Percentiles rank a stretch among this genome's conserved stretches.
These are phyloP conservation scores for Druon quercuslanigerum DNA, from an alignment of 1,140 invertebrate genomes.

Conservation along the genomic window DNA sequence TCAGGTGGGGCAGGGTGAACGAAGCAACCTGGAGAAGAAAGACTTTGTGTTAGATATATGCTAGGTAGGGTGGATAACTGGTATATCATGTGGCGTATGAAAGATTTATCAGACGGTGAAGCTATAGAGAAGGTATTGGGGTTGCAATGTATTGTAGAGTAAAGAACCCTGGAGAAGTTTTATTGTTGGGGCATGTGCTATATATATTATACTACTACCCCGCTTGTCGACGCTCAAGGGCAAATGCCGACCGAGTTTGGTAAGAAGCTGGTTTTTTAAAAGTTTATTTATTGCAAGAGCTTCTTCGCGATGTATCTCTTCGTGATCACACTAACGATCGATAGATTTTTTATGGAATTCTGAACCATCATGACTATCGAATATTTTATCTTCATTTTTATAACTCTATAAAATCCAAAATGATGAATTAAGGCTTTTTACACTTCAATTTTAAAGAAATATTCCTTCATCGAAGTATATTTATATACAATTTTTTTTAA, in stretches of 20 bases:
- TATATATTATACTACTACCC: background rate
- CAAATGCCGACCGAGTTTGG: background rate
- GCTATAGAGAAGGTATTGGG: background rate
- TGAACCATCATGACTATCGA: no score
- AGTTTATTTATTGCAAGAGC: no score
- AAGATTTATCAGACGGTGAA: conserved; percentile 22
- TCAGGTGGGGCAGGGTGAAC: background rate
- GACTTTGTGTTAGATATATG: background rate
- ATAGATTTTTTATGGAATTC: no score
- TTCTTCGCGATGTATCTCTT: no score
- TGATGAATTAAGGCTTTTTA: no score
- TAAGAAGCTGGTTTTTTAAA: no score
- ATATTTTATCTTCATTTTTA: no score
- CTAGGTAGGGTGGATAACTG: background rate
- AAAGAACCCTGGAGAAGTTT: conserved; percentile 17
- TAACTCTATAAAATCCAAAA: no score
- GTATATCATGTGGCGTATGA: conserved; percentile 11
- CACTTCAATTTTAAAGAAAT: no score
- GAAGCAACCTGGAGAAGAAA: conserved; percentile 6
- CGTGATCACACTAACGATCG: no score
- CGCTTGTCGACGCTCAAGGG: background rate
- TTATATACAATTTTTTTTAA: no score
- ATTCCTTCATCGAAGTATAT: no score
- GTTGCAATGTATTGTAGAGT: conserved; percentile 5
- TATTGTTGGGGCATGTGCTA: background rate